Base-by-base conservation (phyloP, 2,888 invertebrate species). In the Sceliomorpha sp. region DNA sequence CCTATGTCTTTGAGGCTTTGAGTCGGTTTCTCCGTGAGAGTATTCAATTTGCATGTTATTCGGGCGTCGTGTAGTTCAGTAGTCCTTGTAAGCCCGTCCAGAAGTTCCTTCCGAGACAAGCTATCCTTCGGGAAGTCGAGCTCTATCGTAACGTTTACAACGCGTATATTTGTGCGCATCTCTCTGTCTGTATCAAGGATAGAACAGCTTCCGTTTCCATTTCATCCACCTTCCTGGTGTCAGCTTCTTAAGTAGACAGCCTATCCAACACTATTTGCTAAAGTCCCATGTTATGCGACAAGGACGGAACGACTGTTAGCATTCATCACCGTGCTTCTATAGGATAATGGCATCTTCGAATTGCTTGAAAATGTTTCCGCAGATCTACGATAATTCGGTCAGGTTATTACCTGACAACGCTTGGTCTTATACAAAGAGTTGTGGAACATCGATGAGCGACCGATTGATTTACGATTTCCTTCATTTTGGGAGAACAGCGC, bases 11-110 rank as follows among this genome's bases (percentile, higher is more conserved):
- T 53, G 59, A 47, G 17, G 59, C 66, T 59, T 67, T 59, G 66
- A 67, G 36, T 39, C 27, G 13, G 59, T 42, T 50, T 36, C 29
- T 24, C 44, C 51, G 44, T 59, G 53, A 42, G 59, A 48, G 75
- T 78, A 80, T 80, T 79, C 76, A 79, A 83, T 82, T 82, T 83
- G 80, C 83, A 83, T 83, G 76, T 80, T 80, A 84, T 82, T 80
- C 72, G 75, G 68, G 45, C 59, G 67, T 51, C 69, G 64, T 73
- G 67, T 75, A 73, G 63, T 69, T 73, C 69, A 55, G 59, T 34
- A 53, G 70, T 68, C 69, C 70, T 70, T 40, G 66, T 67, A 53
- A 67, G 53, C 53, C 34, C 42, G 48, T 53, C 66, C 59, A 59
- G 45, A 20, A 53, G 42, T 53, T 67, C 66, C 66, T 66, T 59